Conservation (phyloP, 2,113 vertebrate species). For the Nibea albiflora region DNA sequence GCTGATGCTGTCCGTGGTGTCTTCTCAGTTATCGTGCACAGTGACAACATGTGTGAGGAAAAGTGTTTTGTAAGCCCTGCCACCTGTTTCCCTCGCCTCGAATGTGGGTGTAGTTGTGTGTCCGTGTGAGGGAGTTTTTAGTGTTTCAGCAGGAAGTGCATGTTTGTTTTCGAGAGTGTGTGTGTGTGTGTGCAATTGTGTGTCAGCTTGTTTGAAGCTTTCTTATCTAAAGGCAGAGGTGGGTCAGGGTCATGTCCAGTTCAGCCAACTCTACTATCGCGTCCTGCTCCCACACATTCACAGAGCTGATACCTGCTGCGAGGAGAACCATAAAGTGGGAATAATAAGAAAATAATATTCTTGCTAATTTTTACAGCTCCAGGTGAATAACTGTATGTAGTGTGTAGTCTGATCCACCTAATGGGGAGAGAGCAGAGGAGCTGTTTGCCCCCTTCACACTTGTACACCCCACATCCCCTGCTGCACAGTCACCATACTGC, state of each 20-base stretch:
- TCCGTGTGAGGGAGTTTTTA: background rate
- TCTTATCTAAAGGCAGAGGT: slow-evolving; percentile 76
- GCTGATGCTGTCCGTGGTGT: background rate
- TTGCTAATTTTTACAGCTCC: background rate
- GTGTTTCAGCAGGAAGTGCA: slow-evolving; percentile 50
- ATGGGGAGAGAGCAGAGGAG: too few relatives aligned
- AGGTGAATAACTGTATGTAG: background rate
- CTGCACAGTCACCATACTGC: too few relatives aligned
- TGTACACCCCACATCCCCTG: too few relatives aligned
- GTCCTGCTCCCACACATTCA: slow-evolving; percentile 42
- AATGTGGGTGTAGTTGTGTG: background rate
- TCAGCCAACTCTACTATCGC: slow-evolving; percentile 34
- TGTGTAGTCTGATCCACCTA: background rate
- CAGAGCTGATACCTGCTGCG: slow-evolving; percentile 9
- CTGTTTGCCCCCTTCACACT: too few relatives aligned
- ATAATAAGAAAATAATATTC: background rate
- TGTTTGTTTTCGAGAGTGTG: slow-evolving; percentile 23
- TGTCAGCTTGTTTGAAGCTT: slow-evolving; percentile 39
- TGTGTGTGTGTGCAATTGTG: slow-evolving; percentile 1
- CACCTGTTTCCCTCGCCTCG: slow-evolving; percentile 18
- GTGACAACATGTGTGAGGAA: background rate
- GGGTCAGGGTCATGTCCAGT: slow-evolving; percentile 68
- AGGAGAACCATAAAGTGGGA: background rate
- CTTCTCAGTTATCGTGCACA: background rate
- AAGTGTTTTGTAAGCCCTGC: background rate